Base-by-base conservation (phyloP, 2,888 invertebrate genomes). In the Amphipoea oculea region DNA sequence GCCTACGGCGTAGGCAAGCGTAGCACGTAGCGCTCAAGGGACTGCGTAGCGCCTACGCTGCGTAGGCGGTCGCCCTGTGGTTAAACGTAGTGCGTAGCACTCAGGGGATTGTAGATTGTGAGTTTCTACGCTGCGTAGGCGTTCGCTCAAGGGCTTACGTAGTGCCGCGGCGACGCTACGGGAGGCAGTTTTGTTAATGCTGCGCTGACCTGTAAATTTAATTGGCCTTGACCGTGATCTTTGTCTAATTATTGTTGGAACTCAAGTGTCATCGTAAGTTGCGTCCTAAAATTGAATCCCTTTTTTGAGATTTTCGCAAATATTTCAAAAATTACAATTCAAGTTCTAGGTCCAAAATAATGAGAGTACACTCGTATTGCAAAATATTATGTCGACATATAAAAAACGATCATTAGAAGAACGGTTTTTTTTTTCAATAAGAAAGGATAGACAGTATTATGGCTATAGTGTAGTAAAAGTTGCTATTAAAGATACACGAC, bases 1-100 rank as follows among this genome's bases (percentile, higher is more conserved):
- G 17, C 40, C 60, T 76, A 76, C 40, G 60, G 76, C n/a, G 20
- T 48, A 76, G 45, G n/a, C n/a, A 12, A 12, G 4, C n/a, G 75
- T 45, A 17, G 57, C 54, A n/a, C 76, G 76, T 48, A 76, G n/a
- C 48, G 20, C 20, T 36, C 9, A 60, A 60, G 60, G 48, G 60
- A n/a, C 62, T 76, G 14, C 75, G 75, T 75, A 51, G 70, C 36
- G 1, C 9, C n/a, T 45, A 36, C 45, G 45, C 36, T 36, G 54
- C 66, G 79, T 57, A 81, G 71, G 62, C 73, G n/a, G 14, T 51
- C 14, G 36, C 4, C 17, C 57, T 42, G 17, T 36, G 36, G 29
- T 17, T 51, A n/a, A 9, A 3, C 54, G 63, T 54, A 42, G 51
- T 42, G 14, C 81, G 60, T 51, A 72, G 72, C 81, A 1, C 12